A percentile compares a stretch with the other conserved stretches of the same genome.
These are phyloP conservation scores for Mionectes macconnelli DNA, from an alignment of 2,113 vertebrate species.

Conservation along the genomic window DNA sequence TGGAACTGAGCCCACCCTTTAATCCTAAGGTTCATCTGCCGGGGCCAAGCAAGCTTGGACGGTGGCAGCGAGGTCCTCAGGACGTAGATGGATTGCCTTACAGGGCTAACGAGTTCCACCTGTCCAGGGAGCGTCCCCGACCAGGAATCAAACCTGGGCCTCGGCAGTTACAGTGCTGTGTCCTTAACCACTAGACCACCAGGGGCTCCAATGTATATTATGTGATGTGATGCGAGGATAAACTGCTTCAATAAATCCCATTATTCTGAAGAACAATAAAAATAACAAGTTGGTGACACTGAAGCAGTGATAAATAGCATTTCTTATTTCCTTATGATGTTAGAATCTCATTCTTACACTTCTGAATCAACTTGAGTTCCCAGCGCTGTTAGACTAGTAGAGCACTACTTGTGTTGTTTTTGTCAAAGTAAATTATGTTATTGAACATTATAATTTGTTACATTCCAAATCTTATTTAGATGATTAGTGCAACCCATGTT, in stretches of 20 bases:
- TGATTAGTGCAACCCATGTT: conserved; percentile 38
- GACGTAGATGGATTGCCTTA: too few species aligned
- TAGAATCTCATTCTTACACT: conserved; percentile 31
- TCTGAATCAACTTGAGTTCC: not conserved
- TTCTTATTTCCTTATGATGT: conserved; percentile 28
- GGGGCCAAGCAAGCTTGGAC: too few species aligned
- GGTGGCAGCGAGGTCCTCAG: too few species aligned
- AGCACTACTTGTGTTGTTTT: not conserved
- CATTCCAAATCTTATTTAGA: conserved; percentile 43
- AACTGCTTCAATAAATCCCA: conserved; percentile 54
- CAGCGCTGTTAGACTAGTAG: not conserved
- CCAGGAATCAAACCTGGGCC: too few species aligned
- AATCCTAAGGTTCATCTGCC: too few species aligned
- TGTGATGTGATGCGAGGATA: conserved; percentile 38
- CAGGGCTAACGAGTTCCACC: too few species aligned
- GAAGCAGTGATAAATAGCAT: conserved; percentile 40
- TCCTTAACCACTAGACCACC: too few species aligned
- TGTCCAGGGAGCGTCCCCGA: too few species aligned
- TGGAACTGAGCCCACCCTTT: too few species aligned
- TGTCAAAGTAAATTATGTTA: conserved; percentile 11
- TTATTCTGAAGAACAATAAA: conserved; percentile 67
- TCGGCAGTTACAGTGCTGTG: too few species aligned
- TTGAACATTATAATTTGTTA: conserved; percentile 22
- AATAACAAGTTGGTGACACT: conserved; percentile 52
- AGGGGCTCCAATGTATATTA: too few species aligned